Conservation (phyloP, 1,140 invertebrate genomes). For the Dendrolimus kikuchii region DNA sequence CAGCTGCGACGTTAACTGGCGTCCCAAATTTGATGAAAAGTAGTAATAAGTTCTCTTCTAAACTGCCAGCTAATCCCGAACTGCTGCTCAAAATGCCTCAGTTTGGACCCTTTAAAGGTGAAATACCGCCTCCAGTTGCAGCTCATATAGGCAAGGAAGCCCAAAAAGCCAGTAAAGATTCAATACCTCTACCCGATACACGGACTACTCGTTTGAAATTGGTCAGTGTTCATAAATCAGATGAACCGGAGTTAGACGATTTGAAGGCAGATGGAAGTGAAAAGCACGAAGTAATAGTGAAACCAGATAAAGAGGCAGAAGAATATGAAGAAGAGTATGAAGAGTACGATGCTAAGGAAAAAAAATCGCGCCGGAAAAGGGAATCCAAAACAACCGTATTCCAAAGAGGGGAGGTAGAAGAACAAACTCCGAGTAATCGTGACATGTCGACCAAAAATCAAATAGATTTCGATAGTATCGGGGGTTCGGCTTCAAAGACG, state of each 20-base stretch:
- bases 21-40: constrained; percentile 67
- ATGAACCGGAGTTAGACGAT: constrained; percentile 20
- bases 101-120: constrained; percentile 80
- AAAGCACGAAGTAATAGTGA: constrained; percentile 14
- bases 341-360: constrained; percentile 21
- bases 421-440: constrained; percentile 17
- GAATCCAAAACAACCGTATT: constrained; percentile 49
- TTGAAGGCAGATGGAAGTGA: constrained; percentile 40
- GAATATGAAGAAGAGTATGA: constrained; percentile 37
- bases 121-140: constrained; percentile 74
- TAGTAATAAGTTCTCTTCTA: constrained; percentile 61
- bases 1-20: constrained; percentile 75
- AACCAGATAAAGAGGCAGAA: constrained; percentile 20
- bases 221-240: constrained; percentile 29
- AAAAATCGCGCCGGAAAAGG: constrained; percentile 19
- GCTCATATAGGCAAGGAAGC: constrained; percentile 34
- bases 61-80: constrained; percentile 73
- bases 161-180: constrained; percentile 4
- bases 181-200: constrained; percentile 11
- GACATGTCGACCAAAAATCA: constrained; percentile 32
- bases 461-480: constrained; percentile 30
- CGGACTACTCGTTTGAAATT: constrained; percentile 43
- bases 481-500: constrained; percentile 3
- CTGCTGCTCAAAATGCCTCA: constrained; percentile 77
- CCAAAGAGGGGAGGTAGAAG: constrained; percentile 30